Evolutionary conservation across 2,797 vertebrate genomes (phyloP), one percentile per base, ranked within the genome.

Genomic region (Smutsia gigantea): DNA sequence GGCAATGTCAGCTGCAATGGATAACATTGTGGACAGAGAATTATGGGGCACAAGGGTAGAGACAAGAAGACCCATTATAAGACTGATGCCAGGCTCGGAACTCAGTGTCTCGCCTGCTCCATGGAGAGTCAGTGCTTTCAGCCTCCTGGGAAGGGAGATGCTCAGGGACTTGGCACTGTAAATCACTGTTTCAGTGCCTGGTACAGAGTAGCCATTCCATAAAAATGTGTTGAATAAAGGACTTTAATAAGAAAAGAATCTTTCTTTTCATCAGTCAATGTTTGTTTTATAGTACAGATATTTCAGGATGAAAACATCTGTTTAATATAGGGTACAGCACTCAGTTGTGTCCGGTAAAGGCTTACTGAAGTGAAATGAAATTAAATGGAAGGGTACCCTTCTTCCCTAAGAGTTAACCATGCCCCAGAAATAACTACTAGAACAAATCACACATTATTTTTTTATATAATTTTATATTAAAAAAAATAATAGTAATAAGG

Each of bases 231-330:
- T 61, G 68, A 87, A 55, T 64, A 63, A 75, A 61, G 51, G n/a
- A 83, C 27, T 94, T 89, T 15, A 61, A 74, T 8, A 66, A 68
- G 53, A 78, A 78, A 92, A 93, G 13, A 92, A 46, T 0, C 12
- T 90, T 79, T 64, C 17, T 92, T 82, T 42, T 83, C 53, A 53
- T 53, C 55, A 87, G 68, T 83, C 55, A 68, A 25, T 84, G 13
- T 92, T 93, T 93, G 34, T 46, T 93, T 97, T 79, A 79, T 34
- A 71, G 42, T 69, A 74, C 11, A 90, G 69, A 12, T 64, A 87
- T 92, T 90, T 82, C 42, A 93, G 51, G 29, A 82, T 82, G 59
- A 93, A 96, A 94, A 68, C 1, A 34, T 23, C 17, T 81, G 42
- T 42, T 61, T 69, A 14, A 39, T 66, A 31, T 25, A 77, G 11